Evolutionary conservation across 2,888 invertebrate species (phyloP).

Genomic region (Drosophila quinaria): DNA sequence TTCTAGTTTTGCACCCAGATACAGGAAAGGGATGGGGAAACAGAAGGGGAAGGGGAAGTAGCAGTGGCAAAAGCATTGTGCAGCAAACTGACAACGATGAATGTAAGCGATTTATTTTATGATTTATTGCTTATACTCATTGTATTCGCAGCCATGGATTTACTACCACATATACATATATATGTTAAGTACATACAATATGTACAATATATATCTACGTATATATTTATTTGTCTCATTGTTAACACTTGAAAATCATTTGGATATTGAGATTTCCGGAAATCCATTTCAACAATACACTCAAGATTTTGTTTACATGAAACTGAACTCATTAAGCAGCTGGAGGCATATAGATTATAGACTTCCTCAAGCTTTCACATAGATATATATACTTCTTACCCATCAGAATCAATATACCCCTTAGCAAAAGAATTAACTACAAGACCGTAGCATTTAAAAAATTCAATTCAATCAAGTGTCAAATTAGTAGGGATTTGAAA

Average conservation of each 20-base stretch:
- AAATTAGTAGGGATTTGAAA: slow-evolving; percentile 80
- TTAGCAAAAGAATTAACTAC: neutral
- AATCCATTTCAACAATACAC: slow-evolving; percentile 39
- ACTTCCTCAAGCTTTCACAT: too few species aligned
- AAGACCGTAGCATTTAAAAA: slow-evolving; percentile 58
- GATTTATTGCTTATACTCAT: slow-evolving; percentile 81
- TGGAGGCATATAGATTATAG: neutral
- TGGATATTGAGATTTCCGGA: slow-evolving; percentile 50
- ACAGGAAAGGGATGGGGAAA: neutral
- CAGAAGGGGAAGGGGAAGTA: slow-evolving; percentile 1
- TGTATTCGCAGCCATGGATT: slow-evolving; percentile 61
- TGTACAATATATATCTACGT: slow-evolving; percentile 17
- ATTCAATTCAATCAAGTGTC: slow-evolving; percentile 81
- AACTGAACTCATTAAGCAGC: neutral
- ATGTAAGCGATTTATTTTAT: slow-evolving; percentile 83
- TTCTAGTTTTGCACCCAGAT: slow-evolving; percentile 48
- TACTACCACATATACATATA: slow-evolving; percentile 32
- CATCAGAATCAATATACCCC: neutral
- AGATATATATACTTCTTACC: neutral
- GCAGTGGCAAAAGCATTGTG: slow-evolving; percentile 64
- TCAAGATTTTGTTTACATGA: neutral
- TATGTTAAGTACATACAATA: slow-evolving; percentile 10
- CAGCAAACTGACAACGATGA: slow-evolving; percentile 77
- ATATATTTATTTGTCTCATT: slow-evolving; percentile 56
- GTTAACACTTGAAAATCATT: slow-evolving; percentile 77